These are phyloP conservation scores for Ramphastos sulfuratus DNA, from an alignment of 2,113 vertebrate species.

Conservation along the genomic window DNA sequence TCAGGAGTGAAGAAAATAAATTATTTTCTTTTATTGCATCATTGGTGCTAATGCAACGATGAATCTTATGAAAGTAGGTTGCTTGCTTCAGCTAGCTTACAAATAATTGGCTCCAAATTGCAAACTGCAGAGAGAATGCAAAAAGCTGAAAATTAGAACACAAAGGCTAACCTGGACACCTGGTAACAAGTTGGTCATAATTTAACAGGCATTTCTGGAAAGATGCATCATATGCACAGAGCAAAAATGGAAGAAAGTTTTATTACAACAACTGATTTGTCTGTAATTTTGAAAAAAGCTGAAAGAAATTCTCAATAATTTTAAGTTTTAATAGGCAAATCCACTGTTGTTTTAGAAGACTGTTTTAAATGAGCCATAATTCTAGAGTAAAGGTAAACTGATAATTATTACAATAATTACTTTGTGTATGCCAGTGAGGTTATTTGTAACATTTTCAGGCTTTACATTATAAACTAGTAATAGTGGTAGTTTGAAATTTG, in stretches of 20 bases:
- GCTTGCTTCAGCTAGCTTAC: background rate
- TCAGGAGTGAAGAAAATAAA: background rate
- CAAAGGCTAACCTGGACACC: background rate
- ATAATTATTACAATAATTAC: background rate
- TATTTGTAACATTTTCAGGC: background rate
- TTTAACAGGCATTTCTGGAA: background rate
- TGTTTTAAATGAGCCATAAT: background rate
- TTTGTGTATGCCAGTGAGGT: background rate
- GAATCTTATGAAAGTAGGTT: background rate
- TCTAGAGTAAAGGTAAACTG: background rate
- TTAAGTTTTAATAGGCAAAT: background rate
- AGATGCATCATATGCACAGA: fast-evolving
- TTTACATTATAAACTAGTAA: background rate
- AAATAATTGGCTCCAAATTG: background rate
- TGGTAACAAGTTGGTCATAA: background rate
- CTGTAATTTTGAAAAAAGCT: background rate
- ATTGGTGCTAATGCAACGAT: background rate
- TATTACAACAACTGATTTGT: background rate
- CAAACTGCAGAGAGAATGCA: background rate
- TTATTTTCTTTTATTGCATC: background rate
- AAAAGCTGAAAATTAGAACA: background rate
- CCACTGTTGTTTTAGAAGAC: background rate
- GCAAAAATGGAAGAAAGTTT: background rate
- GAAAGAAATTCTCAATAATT: background rate
- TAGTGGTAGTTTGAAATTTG: background rate